These are phyloP conservation scores for Yasuhikotakia modesta DNA, from an alignment of 2,797 vertebrate species.

Conservation along the genomic window DNA sequence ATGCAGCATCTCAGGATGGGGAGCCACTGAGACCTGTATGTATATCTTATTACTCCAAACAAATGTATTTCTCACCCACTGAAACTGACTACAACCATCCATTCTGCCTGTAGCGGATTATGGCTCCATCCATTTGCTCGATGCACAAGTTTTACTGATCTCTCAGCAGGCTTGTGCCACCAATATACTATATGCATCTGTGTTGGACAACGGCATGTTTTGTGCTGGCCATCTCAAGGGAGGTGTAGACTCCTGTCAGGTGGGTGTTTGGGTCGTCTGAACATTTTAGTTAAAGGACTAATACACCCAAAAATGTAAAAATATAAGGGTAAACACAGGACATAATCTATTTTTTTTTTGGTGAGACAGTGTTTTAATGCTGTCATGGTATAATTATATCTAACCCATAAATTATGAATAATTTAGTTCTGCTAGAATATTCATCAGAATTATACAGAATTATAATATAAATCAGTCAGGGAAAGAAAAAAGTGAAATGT, in stretches of 20 bases:
- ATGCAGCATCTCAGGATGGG: conserved; percentile 94
- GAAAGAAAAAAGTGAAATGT: too few relatives aligned
- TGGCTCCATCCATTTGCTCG: conserved; percentile 79
- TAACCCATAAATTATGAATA: too few relatives aligned
- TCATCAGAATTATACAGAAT: neutral
- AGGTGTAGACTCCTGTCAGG: conserved; percentile 80
- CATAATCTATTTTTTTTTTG: too few relatives aligned
- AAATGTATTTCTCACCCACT: too few relatives aligned
- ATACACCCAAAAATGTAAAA: neutral
- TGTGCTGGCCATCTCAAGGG: conserved; percentile 78
- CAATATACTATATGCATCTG: conserved; percentile 65
- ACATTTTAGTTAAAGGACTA: neutral
- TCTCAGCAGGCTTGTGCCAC: conserved; percentile 79
- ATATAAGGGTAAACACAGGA: neutral
- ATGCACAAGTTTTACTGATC: conserved; percentile 88
- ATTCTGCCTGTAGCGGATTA: conserved; percentile 55
- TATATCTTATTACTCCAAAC: conserved; percentile 19
- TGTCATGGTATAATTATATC: too few relatives aligned
- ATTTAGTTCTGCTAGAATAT: too few relatives aligned
- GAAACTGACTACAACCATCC: neutral
- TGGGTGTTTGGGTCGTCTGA: conserved; percentile 64
- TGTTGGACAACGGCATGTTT: conserved; percentile 76
- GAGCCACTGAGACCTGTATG: conserved; percentile 81
- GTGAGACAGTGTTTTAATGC: too few relatives aligned
- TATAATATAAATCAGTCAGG: too few relatives aligned